Conservation (phyloP, 2,888 invertebrate species). For the Cantharis lateralis region DNA sequence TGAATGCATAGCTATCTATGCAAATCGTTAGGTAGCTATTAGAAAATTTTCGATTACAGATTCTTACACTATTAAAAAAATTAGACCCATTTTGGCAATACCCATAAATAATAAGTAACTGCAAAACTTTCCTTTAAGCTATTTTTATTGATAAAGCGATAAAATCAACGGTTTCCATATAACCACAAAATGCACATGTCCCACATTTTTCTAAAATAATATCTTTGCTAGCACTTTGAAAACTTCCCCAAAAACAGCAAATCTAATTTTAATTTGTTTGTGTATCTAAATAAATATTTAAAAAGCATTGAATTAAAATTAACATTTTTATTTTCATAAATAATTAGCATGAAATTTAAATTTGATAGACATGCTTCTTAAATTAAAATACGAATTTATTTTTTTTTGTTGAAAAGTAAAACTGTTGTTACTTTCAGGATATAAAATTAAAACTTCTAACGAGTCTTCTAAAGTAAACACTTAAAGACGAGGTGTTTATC, state of each 20-base stretch:
- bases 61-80: neutral
- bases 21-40: neutral
- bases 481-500: neutral
- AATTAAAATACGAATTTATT: neutral
- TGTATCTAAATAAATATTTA: neutral
- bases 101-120: neutral
- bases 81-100: neutral
- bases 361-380: neutral
- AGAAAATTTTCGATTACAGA: neutral
- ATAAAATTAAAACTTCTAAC: neutral
- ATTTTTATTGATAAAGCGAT: neutral
- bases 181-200: neutral
- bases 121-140: neutral
- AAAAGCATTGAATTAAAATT: neutral
- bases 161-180: neutral
- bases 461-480: neutral
- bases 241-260: neutral
- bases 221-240: neutral
- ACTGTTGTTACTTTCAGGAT: neutral
- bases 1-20: neutral
- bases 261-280: neutral
- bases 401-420: neutral
- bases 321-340: neutral
- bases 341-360: conserved; percentile 4
- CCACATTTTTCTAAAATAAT: neutral